phyloP scores from a whole-genome alignment of 2,888 invertebrate genomes.

The Bruchidius siliquastri region DNA sequence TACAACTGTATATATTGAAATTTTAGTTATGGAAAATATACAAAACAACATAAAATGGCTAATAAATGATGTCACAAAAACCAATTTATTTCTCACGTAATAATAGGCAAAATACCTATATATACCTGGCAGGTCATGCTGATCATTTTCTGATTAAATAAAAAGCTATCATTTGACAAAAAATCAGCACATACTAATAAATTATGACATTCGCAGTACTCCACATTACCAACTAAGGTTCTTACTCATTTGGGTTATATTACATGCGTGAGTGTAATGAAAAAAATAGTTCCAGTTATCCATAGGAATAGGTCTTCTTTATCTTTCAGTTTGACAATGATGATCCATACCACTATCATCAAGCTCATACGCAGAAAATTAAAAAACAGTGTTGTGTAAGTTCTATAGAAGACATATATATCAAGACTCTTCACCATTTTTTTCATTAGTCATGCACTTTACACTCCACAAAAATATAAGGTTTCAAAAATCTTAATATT shows the following conservation, averaged over 20 bases:
- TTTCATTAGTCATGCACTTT: conserved; percentile 24
- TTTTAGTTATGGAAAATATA: not conserved
- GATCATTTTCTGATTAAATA: not conserved
- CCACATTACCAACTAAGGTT: not conserved
- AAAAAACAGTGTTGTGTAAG: not conserved
- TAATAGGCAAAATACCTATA: not conserved
- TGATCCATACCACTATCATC: not conserved
- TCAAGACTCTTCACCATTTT: conserved; percentile 10
- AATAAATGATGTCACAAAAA: not conserved
- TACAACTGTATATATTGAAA: not conserved
- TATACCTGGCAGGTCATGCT: not conserved
- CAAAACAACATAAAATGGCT: not conserved
- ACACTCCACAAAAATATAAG: not conserved
- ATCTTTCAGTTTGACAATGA: too few relatives aligned
- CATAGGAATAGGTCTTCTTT: not conserved
- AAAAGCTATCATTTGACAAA: not conserved
- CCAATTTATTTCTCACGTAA: not conserved
- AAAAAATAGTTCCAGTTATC: conserved; percentile 8
- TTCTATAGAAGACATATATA: not conserved
- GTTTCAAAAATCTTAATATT: conserved; percentile 36
- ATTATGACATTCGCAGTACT: not conserved
- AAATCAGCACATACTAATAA: not conserved
- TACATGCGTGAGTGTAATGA: conserved; percentile 19
- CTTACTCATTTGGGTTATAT: not conserved
- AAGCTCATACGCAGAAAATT: not conserved